Evolutionary conservation across 92 coral and sea anemone genomes (phyloP).

Genomic region (Heliopora coerulea): DNA sequence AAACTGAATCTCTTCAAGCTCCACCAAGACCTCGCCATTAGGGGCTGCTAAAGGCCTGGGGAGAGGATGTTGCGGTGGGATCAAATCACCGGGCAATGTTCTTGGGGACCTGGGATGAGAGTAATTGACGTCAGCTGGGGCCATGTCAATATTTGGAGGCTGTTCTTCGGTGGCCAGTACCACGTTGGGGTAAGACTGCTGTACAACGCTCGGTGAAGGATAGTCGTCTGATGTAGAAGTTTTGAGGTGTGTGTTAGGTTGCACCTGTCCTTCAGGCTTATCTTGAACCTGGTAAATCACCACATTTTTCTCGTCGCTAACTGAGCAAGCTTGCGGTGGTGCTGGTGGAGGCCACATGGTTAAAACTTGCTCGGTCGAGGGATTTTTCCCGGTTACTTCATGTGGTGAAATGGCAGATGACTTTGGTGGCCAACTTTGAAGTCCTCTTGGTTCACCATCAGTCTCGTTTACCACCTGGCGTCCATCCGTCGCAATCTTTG

Average conservation of each 20-base stretch:
- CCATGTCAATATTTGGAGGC: neutral
- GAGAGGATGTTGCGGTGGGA: constrained; percentile 6
- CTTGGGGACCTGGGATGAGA: neutral
- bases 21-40: constrained; percentile 37
- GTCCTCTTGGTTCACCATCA: constrained; percentile 46
- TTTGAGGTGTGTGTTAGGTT: neutral
- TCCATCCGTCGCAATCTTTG: constrained; percentile 2
- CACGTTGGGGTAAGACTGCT: neutral
- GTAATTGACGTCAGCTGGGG: neutral
- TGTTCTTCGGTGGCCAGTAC: neutral
- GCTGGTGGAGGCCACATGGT: constrained; percentile 89
- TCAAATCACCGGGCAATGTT: constrained; percentile 6
- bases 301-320: neutral
- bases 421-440: constrained; percentile 92
- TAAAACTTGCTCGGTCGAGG: constrained; percentile 38
- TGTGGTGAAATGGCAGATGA: constrained; percentile 52
- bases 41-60: neutral
- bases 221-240: neutral
- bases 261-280: neutral
- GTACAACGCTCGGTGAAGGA: neutral
- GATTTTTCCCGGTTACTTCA: neutral
- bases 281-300: neutral
- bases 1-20: constrained; percentile 66
- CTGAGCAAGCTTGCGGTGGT: constrained; percentile 67
- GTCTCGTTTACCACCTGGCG: constrained; percentile 4